phyloP scores from a whole-genome alignment of 2,113 vertebrate species.

The Alouatta palliata region DNA sequence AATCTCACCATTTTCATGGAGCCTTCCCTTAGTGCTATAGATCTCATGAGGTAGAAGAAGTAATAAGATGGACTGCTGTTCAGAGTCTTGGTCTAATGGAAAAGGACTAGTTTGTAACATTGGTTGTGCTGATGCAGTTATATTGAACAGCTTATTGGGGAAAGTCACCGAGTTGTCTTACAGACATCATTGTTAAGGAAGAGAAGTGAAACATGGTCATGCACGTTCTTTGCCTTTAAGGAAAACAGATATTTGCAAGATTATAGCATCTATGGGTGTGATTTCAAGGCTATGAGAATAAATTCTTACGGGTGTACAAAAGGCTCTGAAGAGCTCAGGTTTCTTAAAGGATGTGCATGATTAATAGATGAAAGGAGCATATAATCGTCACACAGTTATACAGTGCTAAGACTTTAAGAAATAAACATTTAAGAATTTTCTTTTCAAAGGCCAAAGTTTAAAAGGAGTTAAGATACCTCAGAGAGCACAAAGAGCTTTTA shows the following conservation, averaged over 20 bases:
- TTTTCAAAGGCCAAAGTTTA: background rate
- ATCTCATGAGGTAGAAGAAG: background rate
- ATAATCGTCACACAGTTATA: background rate
- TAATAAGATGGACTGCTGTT: background rate
- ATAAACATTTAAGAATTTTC: constrained; percentile 41
- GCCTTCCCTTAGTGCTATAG: background rate
- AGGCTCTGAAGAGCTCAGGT: background rate
- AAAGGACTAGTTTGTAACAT: background rate
- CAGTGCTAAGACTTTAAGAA: constrained; percentile 3
- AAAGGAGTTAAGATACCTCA: constrained; percentile 11
- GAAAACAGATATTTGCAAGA: background rate
- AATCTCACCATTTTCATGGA: background rate
- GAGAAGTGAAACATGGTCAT: background rate
- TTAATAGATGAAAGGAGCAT: background rate
- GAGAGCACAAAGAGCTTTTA: background rate
- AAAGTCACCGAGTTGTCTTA: background rate
- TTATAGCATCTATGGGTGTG: background rate
- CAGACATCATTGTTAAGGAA: background rate
- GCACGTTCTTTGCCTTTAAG: background rate
- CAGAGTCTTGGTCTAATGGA: background rate
- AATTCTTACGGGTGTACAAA: background rate
- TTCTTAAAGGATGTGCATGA: background rate
- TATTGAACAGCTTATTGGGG: background rate
- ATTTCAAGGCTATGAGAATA: background rate
- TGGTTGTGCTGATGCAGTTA: background rate